Conservation (phyloP, 1,140 invertebrate species). For the Camponotus vicinus region DNA sequence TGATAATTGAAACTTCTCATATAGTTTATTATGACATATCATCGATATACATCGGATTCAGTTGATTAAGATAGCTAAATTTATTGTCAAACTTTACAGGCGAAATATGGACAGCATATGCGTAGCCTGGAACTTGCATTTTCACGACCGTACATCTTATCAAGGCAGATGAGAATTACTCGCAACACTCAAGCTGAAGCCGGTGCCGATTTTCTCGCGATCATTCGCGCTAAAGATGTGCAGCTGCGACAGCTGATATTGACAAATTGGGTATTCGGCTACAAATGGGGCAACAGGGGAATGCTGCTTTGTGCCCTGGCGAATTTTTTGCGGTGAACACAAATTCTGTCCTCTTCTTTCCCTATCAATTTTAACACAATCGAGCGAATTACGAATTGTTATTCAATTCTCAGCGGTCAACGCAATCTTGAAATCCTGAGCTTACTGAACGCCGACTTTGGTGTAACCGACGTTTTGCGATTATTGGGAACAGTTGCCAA, state of each 20-base stretch:
- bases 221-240: conserved; percentile 76
- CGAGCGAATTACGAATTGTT: background rate
- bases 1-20: background rate
- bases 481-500: conserved; percentile 78
- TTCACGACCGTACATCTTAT: conserved; percentile 79
- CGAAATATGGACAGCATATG: conserved; percentile 83
- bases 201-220: conserved; percentile 78
- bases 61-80: background rate
- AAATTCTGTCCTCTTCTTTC: background rate
- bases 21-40: background rate
- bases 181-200: conserved; percentile 78
- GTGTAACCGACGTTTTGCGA: conserved; percentile 81
- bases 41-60: background rate
- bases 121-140: conserved; percentile 82
- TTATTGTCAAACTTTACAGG: conserved; percentile 62
- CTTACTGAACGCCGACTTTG: conserved; percentile 83
- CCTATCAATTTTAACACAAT: background rate
- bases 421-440: conserved; percentile 79
- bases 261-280: conserved; percentile 82
- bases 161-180: conserved; percentile 72
- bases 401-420: conserved; percentile 77
- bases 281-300: conserved; percentile 81
- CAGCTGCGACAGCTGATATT: conserved; percentile 81
- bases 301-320: conserved; percentile 81
- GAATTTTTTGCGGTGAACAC: conserved; percentile 80